Conservation (phyloP, 1,140 invertebrate species). For the Drosophila nikananu region DNA sequence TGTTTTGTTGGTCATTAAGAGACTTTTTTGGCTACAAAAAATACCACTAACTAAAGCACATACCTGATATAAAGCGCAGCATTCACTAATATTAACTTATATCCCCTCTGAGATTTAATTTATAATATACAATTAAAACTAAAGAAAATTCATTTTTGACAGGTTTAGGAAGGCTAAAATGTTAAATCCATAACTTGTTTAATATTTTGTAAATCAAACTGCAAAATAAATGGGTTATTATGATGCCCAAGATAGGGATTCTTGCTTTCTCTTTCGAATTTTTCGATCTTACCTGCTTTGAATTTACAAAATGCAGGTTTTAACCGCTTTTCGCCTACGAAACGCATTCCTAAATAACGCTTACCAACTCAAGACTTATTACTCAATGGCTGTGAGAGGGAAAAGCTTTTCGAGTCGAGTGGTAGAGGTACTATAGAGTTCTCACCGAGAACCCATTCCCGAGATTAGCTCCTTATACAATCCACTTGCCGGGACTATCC, state of each 20-base stretch:
- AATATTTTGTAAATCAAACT: no score
- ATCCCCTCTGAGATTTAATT: neutral
- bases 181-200: neutral
- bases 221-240: no score
- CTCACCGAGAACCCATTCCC: constrained; percentile 26
- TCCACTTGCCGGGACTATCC: constrained; percentile 42
- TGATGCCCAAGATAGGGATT: no score
- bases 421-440: constrained; percentile 13
- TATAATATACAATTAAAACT: neutral
- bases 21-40: neutral
- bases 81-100: neutral
- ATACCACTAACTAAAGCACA: neutral
- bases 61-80: neutral
- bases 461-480: constrained; percentile 49
- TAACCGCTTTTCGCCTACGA: neutral
- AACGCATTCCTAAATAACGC: neutral
- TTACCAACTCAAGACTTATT: neutral
- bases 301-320: neutral
- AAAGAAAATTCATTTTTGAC: neutral
- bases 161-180: neutral
- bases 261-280: neutral
- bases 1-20: neutral
- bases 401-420: constrained; percentile 47
- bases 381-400: neutral
- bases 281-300: neutral